These are phyloP conservation scores for Elaphurus davidianus DNA, from an alignment of 2,113 vertebrate species.

Conservation along the genomic window DNA sequence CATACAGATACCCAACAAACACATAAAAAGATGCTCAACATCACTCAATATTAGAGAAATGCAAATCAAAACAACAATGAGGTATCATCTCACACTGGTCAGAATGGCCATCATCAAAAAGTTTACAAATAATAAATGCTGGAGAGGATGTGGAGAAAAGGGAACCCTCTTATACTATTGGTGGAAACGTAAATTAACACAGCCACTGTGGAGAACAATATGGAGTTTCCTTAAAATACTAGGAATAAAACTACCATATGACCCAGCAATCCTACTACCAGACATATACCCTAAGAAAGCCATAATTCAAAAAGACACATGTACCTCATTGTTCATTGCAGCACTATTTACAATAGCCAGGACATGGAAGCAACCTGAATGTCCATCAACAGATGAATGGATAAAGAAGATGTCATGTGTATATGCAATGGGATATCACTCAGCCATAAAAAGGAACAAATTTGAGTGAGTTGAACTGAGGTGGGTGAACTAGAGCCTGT, in stretches of 20 bases:
- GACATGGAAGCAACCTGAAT: background rate
- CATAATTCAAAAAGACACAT: background rate
- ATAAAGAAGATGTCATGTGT: accelerated
- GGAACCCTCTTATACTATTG: background rate
- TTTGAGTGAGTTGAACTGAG: background rate
- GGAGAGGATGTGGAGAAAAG: background rate
- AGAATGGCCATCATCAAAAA: background rate
- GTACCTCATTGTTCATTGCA: background rate
- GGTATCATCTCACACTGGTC: accelerated
- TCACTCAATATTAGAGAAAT: background rate
- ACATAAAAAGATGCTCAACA: background rate
- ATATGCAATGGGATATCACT: background rate
- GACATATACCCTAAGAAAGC: background rate
- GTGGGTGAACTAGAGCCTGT: background rate
- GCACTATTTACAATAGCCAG: background rate
- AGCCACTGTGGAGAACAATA: background rate
- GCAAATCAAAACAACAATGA: background rate
- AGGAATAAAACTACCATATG: background rate
- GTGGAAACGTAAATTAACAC: background rate
- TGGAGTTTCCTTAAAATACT: background rate
- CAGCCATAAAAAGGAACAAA: background rate
- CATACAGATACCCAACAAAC: background rate
- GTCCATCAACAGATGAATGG: background rate
- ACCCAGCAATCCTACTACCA: background rate
- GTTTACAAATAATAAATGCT: background rate